Evolutionary conservation across 1,140 invertebrate species (phyloP).

Genomic region (Rhizoglyphus robini): DNA sequence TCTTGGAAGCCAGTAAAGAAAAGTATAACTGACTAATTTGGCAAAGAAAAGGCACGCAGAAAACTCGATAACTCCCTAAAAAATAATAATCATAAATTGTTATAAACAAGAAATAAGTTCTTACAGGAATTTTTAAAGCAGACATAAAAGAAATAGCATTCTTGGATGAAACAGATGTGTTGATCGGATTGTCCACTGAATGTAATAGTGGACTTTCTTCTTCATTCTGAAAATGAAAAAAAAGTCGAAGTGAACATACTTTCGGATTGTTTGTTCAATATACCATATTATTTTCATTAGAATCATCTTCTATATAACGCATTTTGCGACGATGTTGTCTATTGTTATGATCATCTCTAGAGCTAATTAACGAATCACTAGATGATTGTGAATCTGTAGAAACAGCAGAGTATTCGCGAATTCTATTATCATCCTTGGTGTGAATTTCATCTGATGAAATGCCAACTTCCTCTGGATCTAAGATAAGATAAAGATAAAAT

Average conservation of each 20-base stretch:
- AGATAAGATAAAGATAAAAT: neutral
- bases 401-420: neutral
- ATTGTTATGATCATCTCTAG: neutral
- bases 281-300: neutral
- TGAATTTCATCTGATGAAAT: constrained; percentile 19
- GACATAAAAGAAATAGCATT: constrained; percentile 51
- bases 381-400: neutral
- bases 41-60: constrained; percentile 87
- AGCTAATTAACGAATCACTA: neutral
- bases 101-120: constrained; percentile 22
- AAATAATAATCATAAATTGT: constrained; percentile 18
- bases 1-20: constrained; percentile 85
- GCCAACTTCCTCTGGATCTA: constrained; percentile 55
- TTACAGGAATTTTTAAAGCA: constrained; percentile 62
- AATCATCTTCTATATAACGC: neutral
- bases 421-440: neutral
- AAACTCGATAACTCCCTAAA: constrained; percentile 78
- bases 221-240: constrained; percentile 11
- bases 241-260: too few species aligned
- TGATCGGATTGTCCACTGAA: neutral
- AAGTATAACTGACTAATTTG: constrained; percentile 94
- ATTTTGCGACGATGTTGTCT: neutral
- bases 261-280: neutral
- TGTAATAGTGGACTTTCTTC: constrained; percentile 14
- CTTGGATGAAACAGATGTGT: neutral